Evolutionary conservation across 2,797 vertebrate species (phyloP).

Genomic region (Spatula versicolor): DNA sequence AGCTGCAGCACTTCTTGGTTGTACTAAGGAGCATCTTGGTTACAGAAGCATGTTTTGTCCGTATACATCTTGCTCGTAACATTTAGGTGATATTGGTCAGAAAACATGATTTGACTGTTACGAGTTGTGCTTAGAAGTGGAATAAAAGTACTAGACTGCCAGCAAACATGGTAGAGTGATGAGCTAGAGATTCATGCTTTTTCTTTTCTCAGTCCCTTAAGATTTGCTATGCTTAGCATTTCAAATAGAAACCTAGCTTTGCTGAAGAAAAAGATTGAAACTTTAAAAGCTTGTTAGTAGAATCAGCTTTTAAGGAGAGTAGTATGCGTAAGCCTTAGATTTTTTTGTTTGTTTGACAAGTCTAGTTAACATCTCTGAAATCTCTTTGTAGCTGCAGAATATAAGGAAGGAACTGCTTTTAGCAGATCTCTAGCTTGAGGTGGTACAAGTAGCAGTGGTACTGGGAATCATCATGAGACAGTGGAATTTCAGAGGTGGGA

Average conservation of each 20-base stretch:
- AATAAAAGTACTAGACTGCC: not conserved
- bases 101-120: not conserved
- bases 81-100: not conserved
- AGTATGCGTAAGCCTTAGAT: not conserved
- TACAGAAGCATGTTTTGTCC: not conserved
- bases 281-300: not conserved
- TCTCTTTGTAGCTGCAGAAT: not conserved
- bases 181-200: not conserved
- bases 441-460: not conserved
- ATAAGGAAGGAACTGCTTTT: not conserved
- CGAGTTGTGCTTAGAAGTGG: not conserved
- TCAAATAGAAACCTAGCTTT: constrained; percentile 7
- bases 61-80: not conserved
- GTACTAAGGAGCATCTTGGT: not conserved
- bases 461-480: not conserved
- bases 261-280: not conserved
- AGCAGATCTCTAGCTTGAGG: not conserved
- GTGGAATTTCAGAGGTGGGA: not conserved
- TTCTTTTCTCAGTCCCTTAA: not conserved
- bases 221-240: not conserved
- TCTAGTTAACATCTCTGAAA: not conserved
- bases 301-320: not conserved
- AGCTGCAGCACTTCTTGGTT: not conserved
- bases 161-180: not conserved
- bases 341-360: not conserved